Evolutionary conservation across 2,113 vertebrate species (phyloP).

Genomic region (Rhinogobius similis): DNA sequence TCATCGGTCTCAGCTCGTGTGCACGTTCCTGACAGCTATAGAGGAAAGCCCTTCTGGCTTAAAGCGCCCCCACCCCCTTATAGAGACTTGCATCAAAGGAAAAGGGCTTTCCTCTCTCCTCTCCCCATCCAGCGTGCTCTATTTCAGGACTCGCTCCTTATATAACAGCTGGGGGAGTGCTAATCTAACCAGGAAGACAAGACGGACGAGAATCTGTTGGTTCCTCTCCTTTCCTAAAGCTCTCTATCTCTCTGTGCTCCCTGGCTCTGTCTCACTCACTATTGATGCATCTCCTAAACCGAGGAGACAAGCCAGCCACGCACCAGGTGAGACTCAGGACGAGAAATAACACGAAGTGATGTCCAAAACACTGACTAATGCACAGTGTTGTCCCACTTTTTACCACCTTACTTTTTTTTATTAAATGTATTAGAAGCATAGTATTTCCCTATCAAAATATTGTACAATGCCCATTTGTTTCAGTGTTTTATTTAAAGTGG

Average conservation of each 20-base stretch:
- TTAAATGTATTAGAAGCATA: background rate
- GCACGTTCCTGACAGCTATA: constrained; percentile 23
- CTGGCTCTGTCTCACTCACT: constrained; percentile 10
- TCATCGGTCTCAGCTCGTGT: background rate
- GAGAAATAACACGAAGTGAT: constrained; percentile 28
- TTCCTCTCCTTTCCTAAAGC: constrained; percentile 55
- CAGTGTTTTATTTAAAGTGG: background rate
- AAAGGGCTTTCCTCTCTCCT: constrained; percentile 66
- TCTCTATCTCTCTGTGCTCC: constrained; percentile 17
- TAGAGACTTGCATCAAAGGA: constrained; percentile 60
- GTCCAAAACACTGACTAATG: constrained; percentile 16
- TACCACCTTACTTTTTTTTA: background rate
- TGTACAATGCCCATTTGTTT: background rate
- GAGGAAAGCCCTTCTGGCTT: constrained; percentile 66
- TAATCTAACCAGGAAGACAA: constrained; percentile 65
- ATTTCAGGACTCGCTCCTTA: constrained; percentile 69
- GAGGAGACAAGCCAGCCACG: constrained; percentile 43
- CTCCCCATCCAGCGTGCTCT: constrained; percentile 50
- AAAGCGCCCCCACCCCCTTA: constrained; percentile 9
- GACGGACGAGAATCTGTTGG: constrained; percentile 72
- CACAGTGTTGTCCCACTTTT: constrained; percentile 12
- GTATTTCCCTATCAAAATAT: too few relatives aligned
- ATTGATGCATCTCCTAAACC: constrained; percentile 38
- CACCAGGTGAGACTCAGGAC: constrained; percentile 52
- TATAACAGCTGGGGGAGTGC: constrained; percentile 63